Conservation (phyloP, 2,888 invertebrate genomes). For the Synanthedon tipuliformis region DNA sequence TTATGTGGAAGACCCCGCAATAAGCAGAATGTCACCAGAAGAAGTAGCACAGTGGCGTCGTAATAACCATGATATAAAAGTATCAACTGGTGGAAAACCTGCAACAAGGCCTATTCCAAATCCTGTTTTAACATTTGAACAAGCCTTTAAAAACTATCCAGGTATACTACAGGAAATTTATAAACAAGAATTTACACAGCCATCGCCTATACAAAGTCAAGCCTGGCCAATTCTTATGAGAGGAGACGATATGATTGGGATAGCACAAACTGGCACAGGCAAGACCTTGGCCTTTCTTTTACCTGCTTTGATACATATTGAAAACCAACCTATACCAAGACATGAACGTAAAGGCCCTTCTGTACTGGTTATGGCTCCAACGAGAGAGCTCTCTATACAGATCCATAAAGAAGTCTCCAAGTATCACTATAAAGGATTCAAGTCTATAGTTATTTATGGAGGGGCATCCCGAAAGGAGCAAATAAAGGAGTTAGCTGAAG, state of each 20-base stretch:
- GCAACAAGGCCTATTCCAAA: slow-evolving; percentile 74
- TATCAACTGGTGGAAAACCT: slow-evolving; percentile 68
- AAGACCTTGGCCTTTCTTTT: slow-evolving; percentile 95
- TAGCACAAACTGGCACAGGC: slow-evolving; percentile 95
- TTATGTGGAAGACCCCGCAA: slow-evolving; percentile 80
- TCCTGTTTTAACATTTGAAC: slow-evolving; percentile 83
- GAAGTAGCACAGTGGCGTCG: slow-evolving; percentile 75
- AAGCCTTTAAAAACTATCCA: slow-evolving; percentile 84
- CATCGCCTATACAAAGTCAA: slow-evolving; percentile 93
- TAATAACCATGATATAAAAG: slow-evolving; percentile 80
- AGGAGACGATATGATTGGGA: slow-evolving; percentile 95
- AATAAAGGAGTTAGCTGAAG: slow-evolving; percentile 76
- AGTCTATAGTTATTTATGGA: slow-evolving; percentile 91
- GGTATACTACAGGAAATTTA: slow-evolving; percentile 84
- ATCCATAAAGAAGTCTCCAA: slow-evolving; percentile 92
- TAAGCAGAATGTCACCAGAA: slow-evolving; percentile 73
- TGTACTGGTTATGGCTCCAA: slow-evolving; percentile 90
- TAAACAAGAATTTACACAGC: slow-evolving; percentile 83
- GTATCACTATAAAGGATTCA: slow-evolving; percentile 88
- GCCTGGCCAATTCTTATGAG: slow-evolving; percentile 94
- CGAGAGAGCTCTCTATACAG: slow-evolving; percentile 92
- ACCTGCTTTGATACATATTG: slow-evolving; percentile 94
- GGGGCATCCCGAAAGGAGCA: slow-evolving; percentile 87
- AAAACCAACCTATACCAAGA: slow-evolving; percentile 82
- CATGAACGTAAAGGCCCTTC: slow-evolving; percentile 83